phyloP scores from a whole-genome alignment of 2,113 vertebrate species.

The Coryphaenoides rupestris region DNA sequence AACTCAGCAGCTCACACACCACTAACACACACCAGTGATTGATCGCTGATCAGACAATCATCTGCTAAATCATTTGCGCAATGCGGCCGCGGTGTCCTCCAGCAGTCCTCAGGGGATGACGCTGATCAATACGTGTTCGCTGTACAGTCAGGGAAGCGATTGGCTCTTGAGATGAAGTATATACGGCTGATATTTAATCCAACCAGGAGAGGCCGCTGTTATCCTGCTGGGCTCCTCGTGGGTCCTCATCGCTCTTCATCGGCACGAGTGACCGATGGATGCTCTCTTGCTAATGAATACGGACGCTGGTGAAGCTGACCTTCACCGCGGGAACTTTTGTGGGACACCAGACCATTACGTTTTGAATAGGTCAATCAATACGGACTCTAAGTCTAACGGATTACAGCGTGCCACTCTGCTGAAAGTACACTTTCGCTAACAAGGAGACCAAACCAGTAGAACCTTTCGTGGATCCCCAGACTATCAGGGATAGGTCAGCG shows the following conservation, averaged over 20 bases:
- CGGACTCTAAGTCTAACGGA: neutral
- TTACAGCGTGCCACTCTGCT: neutral
- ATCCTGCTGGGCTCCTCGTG: conserved; percentile 5
- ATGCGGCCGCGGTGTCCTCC: too few relatives aligned
- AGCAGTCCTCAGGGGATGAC: too few relatives aligned
- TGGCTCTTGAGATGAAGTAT: neutral
- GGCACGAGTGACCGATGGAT: too few relatives aligned
- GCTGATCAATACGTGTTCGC: too few relatives aligned
- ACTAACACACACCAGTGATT: too few relatives aligned
- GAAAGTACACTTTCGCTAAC: neutral
- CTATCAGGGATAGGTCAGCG: neutral
- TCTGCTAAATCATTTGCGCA: too few relatives aligned
- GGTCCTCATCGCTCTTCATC: neutral
- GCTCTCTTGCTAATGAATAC: too few relatives aligned
- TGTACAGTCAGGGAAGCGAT: neutral
- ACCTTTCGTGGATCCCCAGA: neutral
- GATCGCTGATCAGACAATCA: too few relatives aligned
- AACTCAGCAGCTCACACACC: too few relatives aligned
- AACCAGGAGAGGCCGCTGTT: conserved; percentile 49
- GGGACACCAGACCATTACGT: conserved; percentile 4
- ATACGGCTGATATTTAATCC: neutral
- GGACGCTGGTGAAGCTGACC: conserved; percentile 1
- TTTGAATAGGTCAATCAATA: neutral
- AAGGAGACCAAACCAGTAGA: neutral
- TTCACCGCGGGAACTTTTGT: neutral